phyloP scores from a whole-genome alignment of 2,888 invertebrate genomes.

The Habrosyne pyritoides region DNA sequence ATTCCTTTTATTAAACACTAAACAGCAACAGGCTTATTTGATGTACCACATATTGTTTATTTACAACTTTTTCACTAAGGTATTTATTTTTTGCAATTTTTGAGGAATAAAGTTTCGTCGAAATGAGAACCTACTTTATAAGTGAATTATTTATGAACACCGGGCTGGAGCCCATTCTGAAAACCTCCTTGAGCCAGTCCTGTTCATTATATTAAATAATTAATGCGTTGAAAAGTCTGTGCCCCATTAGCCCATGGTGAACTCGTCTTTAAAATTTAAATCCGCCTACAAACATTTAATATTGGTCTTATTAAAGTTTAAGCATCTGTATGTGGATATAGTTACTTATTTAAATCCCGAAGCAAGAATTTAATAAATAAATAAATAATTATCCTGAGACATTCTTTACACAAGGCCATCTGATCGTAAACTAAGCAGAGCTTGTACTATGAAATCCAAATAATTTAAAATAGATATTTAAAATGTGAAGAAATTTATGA shows the following conservation, averaged over 20 bases:
- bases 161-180: neutral
- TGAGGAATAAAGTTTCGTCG: too few species aligned
- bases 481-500: too few species aligned
- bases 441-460: too few species aligned
- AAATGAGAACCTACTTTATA: neutral
- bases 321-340: too few species aligned
- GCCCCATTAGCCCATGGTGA: constrained; percentile 37
- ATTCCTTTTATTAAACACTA: neutral
- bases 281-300: constrained; percentile 31
- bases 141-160: neutral
- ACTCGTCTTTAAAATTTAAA: constrained; percentile 35
- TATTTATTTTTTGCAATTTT: too few species aligned
- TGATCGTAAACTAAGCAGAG: too few species aligned
- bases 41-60: neutral
- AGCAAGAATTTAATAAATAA: too few species aligned
- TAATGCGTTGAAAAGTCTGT: constrained; percentile 40
- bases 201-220: constrained; percentile 35
- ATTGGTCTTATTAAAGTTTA: too few species aligned
- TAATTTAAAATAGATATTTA: too few species aligned
- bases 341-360: too few species aligned
- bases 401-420: too few species aligned
- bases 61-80: neutral
- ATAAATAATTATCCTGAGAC: too few species aligned
- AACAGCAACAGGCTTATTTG: neutral
- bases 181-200: neutral